These are phyloP conservation scores for Pyralis farinalis DNA, from an alignment of 2,888 invertebrate genomes.

Conservation along the genomic window DNA sequence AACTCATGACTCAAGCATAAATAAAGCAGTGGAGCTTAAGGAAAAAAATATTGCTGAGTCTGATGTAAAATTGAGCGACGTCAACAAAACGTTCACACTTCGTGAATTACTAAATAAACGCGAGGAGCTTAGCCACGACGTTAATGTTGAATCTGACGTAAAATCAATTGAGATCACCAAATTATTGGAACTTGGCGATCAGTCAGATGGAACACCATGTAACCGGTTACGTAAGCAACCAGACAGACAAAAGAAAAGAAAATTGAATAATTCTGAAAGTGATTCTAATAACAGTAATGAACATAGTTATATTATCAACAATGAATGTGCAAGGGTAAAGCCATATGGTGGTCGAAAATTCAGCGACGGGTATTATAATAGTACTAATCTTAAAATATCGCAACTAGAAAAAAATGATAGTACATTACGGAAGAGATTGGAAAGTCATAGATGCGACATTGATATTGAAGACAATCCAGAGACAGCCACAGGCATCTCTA, in stretches of 20 bases:
- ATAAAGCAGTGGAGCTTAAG: neutral
- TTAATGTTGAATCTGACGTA: too few relatives aligned
- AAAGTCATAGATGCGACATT: conserved; percentile 2
- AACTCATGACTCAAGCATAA: neutral
- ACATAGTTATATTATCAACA: too few relatives aligned
- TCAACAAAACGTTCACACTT: neutral
- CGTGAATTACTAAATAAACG: neutral
- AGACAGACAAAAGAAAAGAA: too few relatives aligned
- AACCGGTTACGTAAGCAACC: too few relatives aligned
- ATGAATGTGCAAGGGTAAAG: conserved; percentile 41
- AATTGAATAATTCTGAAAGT: neutral
- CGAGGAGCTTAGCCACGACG: too few relatives aligned
- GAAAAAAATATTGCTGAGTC: neutral
- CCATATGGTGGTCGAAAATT: conserved; percentile 48
- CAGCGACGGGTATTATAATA: conserved; percentile 40
- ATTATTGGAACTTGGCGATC: too few relatives aligned
- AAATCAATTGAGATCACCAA: too few relatives aligned
- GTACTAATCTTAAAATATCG: conserved; percentile 47
- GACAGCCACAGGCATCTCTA: too few relatives aligned
- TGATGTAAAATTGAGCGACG: neutral
- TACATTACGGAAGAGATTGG: conserved; percentile 42
- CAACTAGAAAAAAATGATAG: conserved; percentile 58
- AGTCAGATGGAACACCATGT: too few relatives aligned
- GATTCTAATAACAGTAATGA: too few relatives aligned
- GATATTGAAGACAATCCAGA: too few relatives aligned